Base-by-base conservation (phyloP, 2,113 vertebrate species). In the Neoarius graeffei region DNA sequence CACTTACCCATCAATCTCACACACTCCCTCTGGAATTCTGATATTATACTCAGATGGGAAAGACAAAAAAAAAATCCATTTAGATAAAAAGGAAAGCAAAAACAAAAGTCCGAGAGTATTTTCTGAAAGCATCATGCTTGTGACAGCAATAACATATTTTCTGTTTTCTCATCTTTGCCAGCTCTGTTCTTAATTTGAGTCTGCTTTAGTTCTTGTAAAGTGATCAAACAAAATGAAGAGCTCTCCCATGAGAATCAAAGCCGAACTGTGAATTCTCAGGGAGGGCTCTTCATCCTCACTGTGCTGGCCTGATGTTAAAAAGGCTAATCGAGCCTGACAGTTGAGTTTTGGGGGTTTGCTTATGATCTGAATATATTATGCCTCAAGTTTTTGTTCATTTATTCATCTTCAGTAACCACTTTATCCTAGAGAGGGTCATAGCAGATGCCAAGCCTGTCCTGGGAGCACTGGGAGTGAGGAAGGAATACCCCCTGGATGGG, bases 1-100 rank as follows among this genome's bases (percentile, higher is more conserved):
- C 85, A 84, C 81, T 84, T 74, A 9, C 85, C 77, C 86, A 88
- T 91, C 86, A 88, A 50, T 83, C 71, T 88, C 74, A 42, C 81
- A 84, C 81, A 77, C 81, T 84, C 82, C 87, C 87, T 67, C 59
- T 81, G 59, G 87, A 84, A 88, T 57, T 84, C 57, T 25, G 59
- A 84, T 84, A 84, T 79, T 88, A 83, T 84, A 13, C 71, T 66
- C 48, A 88, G 87, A 76, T 7, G 30, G 69, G 69, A 74, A 54
- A 42, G n/a, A 42, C 17, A 17, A 19, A 59, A 60, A 69, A 25
- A 57, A 71, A 57, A 6, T 83, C 62, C 52, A 15, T 83, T 82
- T 87, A 73, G 86, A 87, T 87, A 83, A 87, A 83, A 83, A 76
- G 62, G n/a, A 66, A 66, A 10, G 56, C 23, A 54, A 87, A 87